Conservation (phyloP, 2,888 invertebrate species). For the Eurois occulta region DNA sequence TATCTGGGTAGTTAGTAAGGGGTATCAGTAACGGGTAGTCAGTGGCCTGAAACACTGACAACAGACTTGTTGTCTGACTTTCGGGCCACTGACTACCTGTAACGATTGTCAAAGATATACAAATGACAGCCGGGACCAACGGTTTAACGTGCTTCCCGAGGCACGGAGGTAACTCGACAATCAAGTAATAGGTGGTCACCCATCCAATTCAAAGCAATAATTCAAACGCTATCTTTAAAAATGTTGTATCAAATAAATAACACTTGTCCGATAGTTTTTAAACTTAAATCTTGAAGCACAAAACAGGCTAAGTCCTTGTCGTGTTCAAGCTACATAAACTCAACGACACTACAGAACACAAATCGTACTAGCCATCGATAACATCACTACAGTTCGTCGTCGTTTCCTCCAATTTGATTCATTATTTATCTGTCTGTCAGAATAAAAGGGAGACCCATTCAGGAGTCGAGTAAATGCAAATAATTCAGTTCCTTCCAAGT, state of each 20-base stretch:
- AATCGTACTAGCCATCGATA: slow-evolving; percentile 33
- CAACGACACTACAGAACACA: slow-evolving; percentile 15
- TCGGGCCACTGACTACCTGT: too few species aligned
- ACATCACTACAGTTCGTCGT: slow-evolving; percentile 17
- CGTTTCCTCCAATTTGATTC: slow-evolving; percentile 38
- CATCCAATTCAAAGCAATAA: background rate
- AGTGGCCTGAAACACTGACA: too few species aligned
- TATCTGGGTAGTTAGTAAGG: too few species aligned
- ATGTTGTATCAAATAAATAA: background rate
- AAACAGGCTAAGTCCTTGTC: background rate
- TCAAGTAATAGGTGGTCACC: too few species aligned
- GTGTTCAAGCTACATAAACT: slow-evolving; percentile 20
- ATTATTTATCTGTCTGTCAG: slow-evolving; percentile 35
- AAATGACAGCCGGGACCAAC: too few species aligned
- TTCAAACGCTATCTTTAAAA: background rate
- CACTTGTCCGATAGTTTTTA: background rate
- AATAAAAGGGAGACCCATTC: slow-evolving; percentile 6
- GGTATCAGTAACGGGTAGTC: too few species aligned
- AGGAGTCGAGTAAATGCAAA: slow-evolving; percentile 32
- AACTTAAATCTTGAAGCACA: too few species aligned
- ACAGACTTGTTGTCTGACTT: too few species aligned
- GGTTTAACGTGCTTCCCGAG: too few species aligned
- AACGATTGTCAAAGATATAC: too few species aligned
- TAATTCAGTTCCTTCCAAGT: slow-evolving; percentile 31
- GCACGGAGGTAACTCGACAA: too few species aligned